These are phyloP conservation scores for Brachyrhaphis roseni DNA, from an alignment of 2,797 vertebrate species.

Conservation along the genomic window DNA sequence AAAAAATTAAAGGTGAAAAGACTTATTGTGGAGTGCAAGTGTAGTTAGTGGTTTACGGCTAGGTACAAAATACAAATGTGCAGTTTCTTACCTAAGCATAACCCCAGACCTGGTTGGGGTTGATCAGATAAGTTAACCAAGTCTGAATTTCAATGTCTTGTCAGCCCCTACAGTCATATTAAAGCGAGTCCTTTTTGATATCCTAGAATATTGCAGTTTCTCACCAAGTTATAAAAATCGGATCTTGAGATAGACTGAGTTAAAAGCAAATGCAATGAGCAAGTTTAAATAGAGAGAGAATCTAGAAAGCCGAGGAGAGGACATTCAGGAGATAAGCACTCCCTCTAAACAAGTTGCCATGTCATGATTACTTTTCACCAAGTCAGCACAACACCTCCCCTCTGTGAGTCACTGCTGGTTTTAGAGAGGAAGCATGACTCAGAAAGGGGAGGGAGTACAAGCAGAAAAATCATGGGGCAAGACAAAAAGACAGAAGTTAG, in stretches of 20 bases:
- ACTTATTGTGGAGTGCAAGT: not conserved
- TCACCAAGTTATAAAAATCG: not conserved
- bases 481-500: not conserved
- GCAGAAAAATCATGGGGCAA: constrained; percentile 12
- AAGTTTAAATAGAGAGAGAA: not conserved
- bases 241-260: not conserved
- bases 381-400: not conserved
- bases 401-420: constrained; percentile 13
- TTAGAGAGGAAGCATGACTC: constrained; percentile 17
- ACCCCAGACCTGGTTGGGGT: not conserved
- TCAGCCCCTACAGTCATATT: not conserved
- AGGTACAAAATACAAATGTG: too few relatives aligned
- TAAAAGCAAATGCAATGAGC: not conserved
- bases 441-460: constrained; percentile 16
- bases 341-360: constrained; percentile 14
- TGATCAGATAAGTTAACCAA: not conserved
- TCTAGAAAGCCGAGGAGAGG: not conserved
- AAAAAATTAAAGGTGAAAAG: not conserved
- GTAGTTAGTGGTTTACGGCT: too few relatives aligned
- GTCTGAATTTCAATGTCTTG: not conserved
- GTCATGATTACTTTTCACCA: constrained; percentile 22
- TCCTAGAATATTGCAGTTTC: not conserved
- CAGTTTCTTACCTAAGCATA: too few relatives aligned
- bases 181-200: not conserved
- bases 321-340: too few relatives aligned